Evolutionary conservation across 2,113 vertebrate genomes (phyloP), one percentile per base, ranked within the genome.

Genomic region (Podiceps cristatus): DNA sequence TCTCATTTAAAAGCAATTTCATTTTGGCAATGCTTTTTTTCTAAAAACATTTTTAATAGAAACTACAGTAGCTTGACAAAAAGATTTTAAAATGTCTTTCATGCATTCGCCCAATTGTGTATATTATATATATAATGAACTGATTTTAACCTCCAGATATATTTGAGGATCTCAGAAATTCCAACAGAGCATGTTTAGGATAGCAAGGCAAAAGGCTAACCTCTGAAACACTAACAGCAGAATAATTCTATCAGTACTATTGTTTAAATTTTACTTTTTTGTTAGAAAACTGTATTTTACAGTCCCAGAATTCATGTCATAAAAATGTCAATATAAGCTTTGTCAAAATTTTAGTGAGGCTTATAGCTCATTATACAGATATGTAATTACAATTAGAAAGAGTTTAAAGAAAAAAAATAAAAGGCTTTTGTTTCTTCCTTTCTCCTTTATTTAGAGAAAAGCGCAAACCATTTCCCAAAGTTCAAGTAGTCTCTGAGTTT

Each of bases 1-100:
- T 56, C 96, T 97, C 95, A 52, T 77, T 94, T 87, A 67, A 96
- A 91, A 93, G 78, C 69, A 87, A 89, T 96, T 96, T 88, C 69
- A 59, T 75, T 73, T 58, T 56, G 42, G n/a, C 0, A 1, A 47
- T 22, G 14, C 2, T 62, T 59, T 88, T 78, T 89, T 80, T 63
- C 86, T 84, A 66, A 93, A 86, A 86, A 52, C 88, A 63, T 88
- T 96, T 91, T 94, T 60, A 92, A 96, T 53, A 55, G 45, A 77
- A 84, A 63, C 11, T 56, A 3, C 0, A 17, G 52, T 6, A 67
- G 13, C 9, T 69, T 14, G 35, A 10, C n/a, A 23, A 49, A 69
- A 73, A 33, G 20, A 58, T 55, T 47, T 3, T 1, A 67, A 83
- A 60, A 45, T 8, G 4, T n/a, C 19, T 58, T 23, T 6, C 2